phyloP scores from a whole-genome alignment of 1,140 invertebrate genomes.

The Grapholita molesta region DNA sequence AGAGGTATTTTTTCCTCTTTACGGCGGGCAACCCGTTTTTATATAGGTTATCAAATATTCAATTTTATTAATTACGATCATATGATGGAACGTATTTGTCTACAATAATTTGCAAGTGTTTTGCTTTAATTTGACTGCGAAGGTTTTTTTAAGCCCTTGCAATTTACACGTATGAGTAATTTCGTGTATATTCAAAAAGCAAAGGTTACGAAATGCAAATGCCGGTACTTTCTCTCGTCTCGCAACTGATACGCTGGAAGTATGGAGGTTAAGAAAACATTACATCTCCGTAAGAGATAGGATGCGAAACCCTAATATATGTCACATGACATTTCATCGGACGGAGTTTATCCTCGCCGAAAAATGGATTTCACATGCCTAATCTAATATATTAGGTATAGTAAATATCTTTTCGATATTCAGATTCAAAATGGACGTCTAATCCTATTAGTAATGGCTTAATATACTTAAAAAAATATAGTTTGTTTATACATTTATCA shows the following conservation, averaged over 20 bases:
- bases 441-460: background rate
- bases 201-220: slow-evolving; percentile 54
- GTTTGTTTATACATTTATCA: background rate
- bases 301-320: slow-evolving; percentile 31
- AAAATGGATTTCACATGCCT: no score
- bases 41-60: no score
- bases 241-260: slow-evolving; percentile 46
- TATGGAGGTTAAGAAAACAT: slow-evolving; percentile 73
- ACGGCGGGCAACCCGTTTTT: no score
- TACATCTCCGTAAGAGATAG: slow-evolving; percentile 40
- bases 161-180: slow-evolving; percentile 32
- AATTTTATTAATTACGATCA: no score
- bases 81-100: no score
- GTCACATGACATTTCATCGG: slow-evolving; percentile 26
- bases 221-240: slow-evolving; percentile 62
- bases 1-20: no score
- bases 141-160: background rate
- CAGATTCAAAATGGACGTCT: no score
- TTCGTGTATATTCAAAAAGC: slow-evolving; percentile 47
- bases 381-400: no score
- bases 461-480: background rate
- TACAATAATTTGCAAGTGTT: no score
- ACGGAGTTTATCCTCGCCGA: slow-evolving; percentile 9
- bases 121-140: background rate
- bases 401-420: no score